These are phyloP conservation scores for Conops quadrifasciatus DNA, from an alignment of 2,888 invertebrate genomes.

Conservation along the genomic window DNA sequence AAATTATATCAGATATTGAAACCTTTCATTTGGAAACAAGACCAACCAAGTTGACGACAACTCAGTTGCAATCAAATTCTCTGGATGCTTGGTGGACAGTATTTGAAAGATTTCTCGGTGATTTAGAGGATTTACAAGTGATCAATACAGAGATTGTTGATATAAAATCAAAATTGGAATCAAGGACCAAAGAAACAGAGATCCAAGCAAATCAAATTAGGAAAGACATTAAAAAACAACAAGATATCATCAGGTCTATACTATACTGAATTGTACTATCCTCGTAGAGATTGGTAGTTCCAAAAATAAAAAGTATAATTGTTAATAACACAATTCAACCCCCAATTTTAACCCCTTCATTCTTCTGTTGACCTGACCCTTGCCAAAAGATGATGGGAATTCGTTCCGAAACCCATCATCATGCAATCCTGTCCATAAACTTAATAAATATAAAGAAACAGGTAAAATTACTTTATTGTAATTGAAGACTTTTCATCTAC, in stretches of 20 bases:
- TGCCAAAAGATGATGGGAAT: no score
- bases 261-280: slow-evolving; percentile 11
- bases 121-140: slow-evolving; percentile 54
- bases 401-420: no score
- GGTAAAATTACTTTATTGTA: no score
- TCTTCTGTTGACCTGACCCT: no score
- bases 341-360: no score
- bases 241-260: slow-evolving; percentile 38
- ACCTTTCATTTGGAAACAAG: slow-evolving; percentile 54
- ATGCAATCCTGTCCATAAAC: no score
- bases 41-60: slow-evolving; percentile 37
- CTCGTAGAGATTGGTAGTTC: no score
- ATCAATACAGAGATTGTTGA: slow-evolving; percentile 52
- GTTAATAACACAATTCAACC: no score
- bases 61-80: slow-evolving; percentile 34
- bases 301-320: no score
- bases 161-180: slow-evolving; percentile 53
- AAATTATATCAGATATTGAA: slow-evolving; percentile 59
- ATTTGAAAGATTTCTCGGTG: slow-evolving; percentile 60
- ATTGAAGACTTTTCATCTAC: no score
- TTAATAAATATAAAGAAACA: no score
- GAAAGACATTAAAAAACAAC: slow-evolving; percentile 53
- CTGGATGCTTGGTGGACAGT: slow-evolving; percentile 59
- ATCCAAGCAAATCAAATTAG: slow-evolving; percentile 52
- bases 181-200: slow-evolving; percentile 54